Evolutionary conservation across 2,888 invertebrate species (phyloP), one percentile per base, ranked within the genome.

Genomic region (Torymus auratus): DNA sequence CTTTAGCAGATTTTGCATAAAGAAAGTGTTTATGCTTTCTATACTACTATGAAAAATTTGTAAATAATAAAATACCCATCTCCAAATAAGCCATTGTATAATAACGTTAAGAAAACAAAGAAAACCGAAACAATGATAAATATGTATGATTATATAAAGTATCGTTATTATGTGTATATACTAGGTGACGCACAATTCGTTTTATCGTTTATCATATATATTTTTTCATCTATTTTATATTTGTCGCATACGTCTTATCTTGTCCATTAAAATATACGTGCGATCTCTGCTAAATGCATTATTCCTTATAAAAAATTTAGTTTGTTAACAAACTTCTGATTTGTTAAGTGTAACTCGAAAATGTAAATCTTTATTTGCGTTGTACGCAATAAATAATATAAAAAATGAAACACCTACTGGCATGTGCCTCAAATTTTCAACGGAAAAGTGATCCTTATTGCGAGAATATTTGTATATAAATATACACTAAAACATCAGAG

Each of bases 161-260:
- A 53, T 64, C 74, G 58, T 71, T 68, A 13, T 69, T 69, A 11
- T 58, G 17, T 78, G 69, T 74, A 74, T 5, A 74, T 79, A 79
- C 5, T 12, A 61, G 41, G 23, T n/a, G 17, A 50, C 41, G 70
- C 60, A 75, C 61, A 70, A 70, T 75, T 71, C 55, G 14, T 73
- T 64, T 71, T 53, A 52, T 58, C 14, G 17, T 23, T 28, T 28
- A 52, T 69, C 13, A 53, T n/a, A 41, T 70, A 61, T 52, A 68
- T 68, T 73, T 78, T 53, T 55, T 71, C 73, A 78, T 62, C 20
- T 55, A 55, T 2, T 60, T 53, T n/a, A 62, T 10, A 2, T 72
- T 15, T 14, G 64, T 41, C 41, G 41, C 41, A 41, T 41, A 7
- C 41, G 3, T 28, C 28, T 28, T 28, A 41, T 41, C 41, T 41